Percentiles rank a stretch among this genome's conserved stretches.
These are phyloP conservation scores for Ranitomeya imitator DNA, from an alignment of 2,113 vertebrate species.

Conservation along the genomic window DNA sequence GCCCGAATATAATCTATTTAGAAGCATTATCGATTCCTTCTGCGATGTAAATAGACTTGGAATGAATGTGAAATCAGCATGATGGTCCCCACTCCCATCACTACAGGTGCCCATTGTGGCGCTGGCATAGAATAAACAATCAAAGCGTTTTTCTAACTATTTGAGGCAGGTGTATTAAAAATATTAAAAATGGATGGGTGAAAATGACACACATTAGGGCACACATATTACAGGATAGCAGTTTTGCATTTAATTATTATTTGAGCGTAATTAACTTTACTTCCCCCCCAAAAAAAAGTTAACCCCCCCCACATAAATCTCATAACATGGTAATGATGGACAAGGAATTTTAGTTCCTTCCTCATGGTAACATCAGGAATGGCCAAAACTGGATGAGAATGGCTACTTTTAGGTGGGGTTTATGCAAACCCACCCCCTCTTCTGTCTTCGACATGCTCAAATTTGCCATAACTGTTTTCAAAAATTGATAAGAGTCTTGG, in stretches of 20 bases:
- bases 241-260: not conserved
- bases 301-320: too few species aligned
- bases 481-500: too few species aligned
- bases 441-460: too few species aligned
- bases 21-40: constrained; percentile 14
- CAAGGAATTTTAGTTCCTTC: too few species aligned
- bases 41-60: constrained; percentile 26
- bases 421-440: too few species aligned
- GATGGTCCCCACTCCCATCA: not conserved
- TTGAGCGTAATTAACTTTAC: not conserved
- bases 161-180: not conserved
- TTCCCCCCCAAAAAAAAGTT: too few species aligned
- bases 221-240: not conserved
- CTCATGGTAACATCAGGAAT: too few species aligned
- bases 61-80: not conserved
- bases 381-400: too few species aligned
- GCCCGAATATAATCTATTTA: constrained; percentile 23
- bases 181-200: not conserved
- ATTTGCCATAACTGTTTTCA: too few species aligned
- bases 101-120: not conserved
- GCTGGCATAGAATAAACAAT: not conserved
- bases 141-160: not conserved
- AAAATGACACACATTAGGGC: not conserved
- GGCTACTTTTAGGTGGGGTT: too few species aligned
- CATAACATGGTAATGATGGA: too few species aligned